A percentile compares a stretch with the other conserved stretches of the same genome.
phyloP scores from a whole-genome alignment of 2,113 vertebrate genomes.

The Neolamprologus falcicula region DNA sequence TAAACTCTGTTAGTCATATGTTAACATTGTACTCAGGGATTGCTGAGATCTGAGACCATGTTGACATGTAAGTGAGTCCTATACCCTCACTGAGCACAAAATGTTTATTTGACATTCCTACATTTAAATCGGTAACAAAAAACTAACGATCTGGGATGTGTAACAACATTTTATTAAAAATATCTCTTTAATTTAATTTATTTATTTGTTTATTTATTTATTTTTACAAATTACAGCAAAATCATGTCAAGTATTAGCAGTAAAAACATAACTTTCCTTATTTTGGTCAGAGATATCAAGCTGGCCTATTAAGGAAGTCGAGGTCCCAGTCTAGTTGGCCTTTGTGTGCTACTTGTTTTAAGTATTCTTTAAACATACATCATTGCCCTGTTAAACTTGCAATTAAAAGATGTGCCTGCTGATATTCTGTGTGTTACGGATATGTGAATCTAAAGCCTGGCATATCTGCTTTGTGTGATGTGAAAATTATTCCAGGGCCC shows the following conservation, averaged over 20 bases:
- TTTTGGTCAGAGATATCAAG: neutral
- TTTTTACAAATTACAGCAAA: neutral
- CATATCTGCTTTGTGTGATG: neutral
- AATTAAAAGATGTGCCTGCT: neutral
- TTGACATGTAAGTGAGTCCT: neutral
- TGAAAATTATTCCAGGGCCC: neutral
- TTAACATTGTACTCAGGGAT: neutral
- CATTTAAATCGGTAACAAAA: neutral
- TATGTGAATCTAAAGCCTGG: neutral
- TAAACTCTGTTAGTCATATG: neutral
- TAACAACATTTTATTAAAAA: neutral
- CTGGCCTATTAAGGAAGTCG: neutral
- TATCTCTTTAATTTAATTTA: neutral
- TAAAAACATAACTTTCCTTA: neutral
- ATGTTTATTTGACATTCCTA: neutral
- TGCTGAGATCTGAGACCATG: neutral
- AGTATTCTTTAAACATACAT: neutral
- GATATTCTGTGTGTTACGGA: neutral
- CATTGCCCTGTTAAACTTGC: neutral
- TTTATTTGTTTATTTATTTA: rapidly evolving
- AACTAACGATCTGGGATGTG: neutral
- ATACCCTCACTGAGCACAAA: neutral
- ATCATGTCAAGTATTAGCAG: neutral
- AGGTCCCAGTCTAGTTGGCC: neutral
- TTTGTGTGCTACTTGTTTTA: neutral